Conservation (phyloP, 2,888 invertebrate genomes). For the Eupithecia centaureata region DNA sequence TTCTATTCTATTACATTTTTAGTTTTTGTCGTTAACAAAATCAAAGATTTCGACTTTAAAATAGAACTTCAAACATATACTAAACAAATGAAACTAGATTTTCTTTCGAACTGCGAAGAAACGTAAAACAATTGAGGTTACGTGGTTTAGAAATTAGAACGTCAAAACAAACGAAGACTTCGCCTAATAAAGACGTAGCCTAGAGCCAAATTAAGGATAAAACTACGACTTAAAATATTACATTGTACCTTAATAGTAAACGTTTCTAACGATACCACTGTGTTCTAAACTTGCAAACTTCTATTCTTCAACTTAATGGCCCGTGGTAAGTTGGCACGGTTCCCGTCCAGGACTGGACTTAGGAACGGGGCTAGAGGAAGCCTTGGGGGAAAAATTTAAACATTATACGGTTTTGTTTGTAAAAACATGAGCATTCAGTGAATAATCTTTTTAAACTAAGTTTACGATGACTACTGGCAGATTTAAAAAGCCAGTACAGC, state of each 20-base stretch:
- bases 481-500: no score
- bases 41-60: not conserved
- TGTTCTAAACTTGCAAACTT: slow-evolving; percentile 44
- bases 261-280: slow-evolving; percentile 22
- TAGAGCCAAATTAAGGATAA: not conserved
- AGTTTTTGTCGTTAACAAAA: no score
- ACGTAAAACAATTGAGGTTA: not conserved
- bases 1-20: no score
- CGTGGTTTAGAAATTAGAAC: not conserved
- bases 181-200: not conserved
- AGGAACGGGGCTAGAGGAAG: slow-evolving; percentile 13
- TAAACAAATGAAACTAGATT: not conserved
- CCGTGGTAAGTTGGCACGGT: slow-evolving; percentile 44
- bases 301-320: slow-evolving; percentile 48
- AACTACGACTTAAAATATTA: not conserved
- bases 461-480: no score
- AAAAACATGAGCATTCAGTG: no score
- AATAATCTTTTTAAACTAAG: no score
- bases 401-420: not conserved
- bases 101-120: not conserved
- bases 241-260: slow-evolving; percentile 17
- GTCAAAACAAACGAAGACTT: not conserved
- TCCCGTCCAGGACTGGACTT: slow-evolving; percentile 31
- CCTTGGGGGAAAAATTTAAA: not conserved
- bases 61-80: not conserved